Base-by-base conservation (phyloP, 2,797 vertebrate species). In the Poliocrania exsul region DNA sequence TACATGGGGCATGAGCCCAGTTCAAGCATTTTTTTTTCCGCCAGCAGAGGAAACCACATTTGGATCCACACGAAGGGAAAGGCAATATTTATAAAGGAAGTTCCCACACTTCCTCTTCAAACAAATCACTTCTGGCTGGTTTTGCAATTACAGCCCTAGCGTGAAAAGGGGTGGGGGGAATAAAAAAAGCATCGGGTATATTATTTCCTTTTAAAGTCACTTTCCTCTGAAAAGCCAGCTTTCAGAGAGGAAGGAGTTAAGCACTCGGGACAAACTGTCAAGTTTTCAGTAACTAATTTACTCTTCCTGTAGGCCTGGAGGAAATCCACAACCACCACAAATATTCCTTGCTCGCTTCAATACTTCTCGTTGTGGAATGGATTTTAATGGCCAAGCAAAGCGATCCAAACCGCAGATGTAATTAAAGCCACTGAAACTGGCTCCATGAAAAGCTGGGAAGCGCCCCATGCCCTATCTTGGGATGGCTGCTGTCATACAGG, bases 231-330 rank as follows among this genome's bases (percentile, higher is more conserved):
- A 81, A 81, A 84, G 37, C 28, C 58, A 81, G 12, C 54, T 92
- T 77, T 60, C 70, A 60, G 83, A 79, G 42, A 82, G 40, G 62
- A 93, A 95, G 81, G 94, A 87, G 94, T 97, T 96, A 97, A 96
- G 37, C 61, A 44, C 35, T 78, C 9, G 11, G 87, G 65, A 88
- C 31, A 93, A 91, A 86, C 83, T 93, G 94, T 93, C 81, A 95
- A 95, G 61, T 95, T 96, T 97, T 96, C 86, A 92, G 93, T 93
- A 95, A 96, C 96, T 94, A 93, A 96, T 96, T 95, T 93, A 95
- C 83, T 93, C 83, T 96, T 97, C 92, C 94, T 93, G 92, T 81
- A 96, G 96, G 77, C 81, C 92, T 94, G 93, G 84, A 97, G 96
- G 94, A 97, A 97, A 96, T 92, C 95, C 97, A 97, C 89, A 91